Base-by-base conservation (phyloP, 2,888 invertebrate genomes). In the Eueremaeus valkanovi region DNA sequence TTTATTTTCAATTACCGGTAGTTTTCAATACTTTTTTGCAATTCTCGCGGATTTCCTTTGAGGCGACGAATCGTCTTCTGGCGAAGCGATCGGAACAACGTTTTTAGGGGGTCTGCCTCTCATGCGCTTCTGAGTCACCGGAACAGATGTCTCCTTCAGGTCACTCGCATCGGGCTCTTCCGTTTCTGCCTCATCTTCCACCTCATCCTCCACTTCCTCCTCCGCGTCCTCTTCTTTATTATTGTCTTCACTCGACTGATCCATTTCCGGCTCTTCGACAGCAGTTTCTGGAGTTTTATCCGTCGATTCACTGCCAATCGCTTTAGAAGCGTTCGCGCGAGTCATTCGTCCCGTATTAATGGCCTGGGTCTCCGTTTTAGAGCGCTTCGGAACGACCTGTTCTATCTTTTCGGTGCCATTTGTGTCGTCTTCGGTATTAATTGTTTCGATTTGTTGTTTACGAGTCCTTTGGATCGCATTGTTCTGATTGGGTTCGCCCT, bases 21-120 rank as follows among this genome's bases (percentile, higher is more conserved):
- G 6, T 29, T 58, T 63, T 29, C 1, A 72, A 70, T 76, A 76
- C 76, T 75, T 76, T 58, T 66, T 45, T 21, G 75, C 75, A 21
- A 77, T 75, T 45, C 77, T 31, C 5, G 75, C 75, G 5, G 77
- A 77, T 40, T 77, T 77, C 36, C 77, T 61, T 27, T 73, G 66
- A 24, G 77, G 77, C n/a, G 77, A 77, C 16, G 73, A 40, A 24
- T 73, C 76, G 16, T 70, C 73, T 29, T 76, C 76, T 33, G 21
- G 45, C 42, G 45, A 18, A 18, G 51, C 42, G 8, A 51, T 29
- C 18, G 33, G 72, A 51, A n/a, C 36, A 13, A 31, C 40, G 13
- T 58, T 55, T 21, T 33, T 36, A 21, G 61, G 73, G 6, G 73
- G 72, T 24, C 75, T 36, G 8, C 73, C 73, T 24, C 75, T 73